A percentile compares a stretch with the other conserved stretches of the same genome.
Evolutionary conservation across 2,888 invertebrate species (phyloP).

Genomic region (Coleophora deauratella): DNA sequence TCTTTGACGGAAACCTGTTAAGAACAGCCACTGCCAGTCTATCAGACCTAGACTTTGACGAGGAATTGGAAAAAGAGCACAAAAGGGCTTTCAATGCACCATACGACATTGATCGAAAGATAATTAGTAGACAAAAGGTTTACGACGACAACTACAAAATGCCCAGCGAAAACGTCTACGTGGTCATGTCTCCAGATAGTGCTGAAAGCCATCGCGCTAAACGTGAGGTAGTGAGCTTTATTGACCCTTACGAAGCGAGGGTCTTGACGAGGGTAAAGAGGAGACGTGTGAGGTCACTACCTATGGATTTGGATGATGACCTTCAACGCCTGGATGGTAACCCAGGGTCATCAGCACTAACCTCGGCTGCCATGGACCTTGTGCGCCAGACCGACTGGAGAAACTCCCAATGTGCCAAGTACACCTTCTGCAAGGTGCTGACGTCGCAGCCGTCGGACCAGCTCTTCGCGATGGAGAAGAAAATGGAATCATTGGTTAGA

Average conservation of each 20-base stretch:
- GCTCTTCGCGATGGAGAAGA: conserved; percentile 84
- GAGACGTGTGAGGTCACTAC: conserved; percentile 43
- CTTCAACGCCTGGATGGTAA: conserved; percentile 48
- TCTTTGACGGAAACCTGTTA: conserved; percentile 78
- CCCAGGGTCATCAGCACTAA: conserved; percentile 38
- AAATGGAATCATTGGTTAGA: conserved; percentile 81
- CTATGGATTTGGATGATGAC: conserved; percentile 56
- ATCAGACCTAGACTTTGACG: conserved; percentile 49
- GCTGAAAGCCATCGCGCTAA: conserved; percentile 42
- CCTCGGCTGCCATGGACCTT: conserved; percentile 58
- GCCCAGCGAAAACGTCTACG: conserved; percentile 70
- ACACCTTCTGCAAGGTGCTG: conserved; percentile 84
- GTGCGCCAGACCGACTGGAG: conserved; percentile 78
- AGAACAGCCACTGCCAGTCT: conserved; percentile 55
- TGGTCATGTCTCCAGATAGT: conserved; percentile 64
- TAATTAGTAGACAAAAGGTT: conserved; percentile 52
- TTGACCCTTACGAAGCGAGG: conserved; percentile 31
- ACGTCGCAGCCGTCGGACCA: conserved; percentile 80
- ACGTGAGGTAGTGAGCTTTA: conserved; percentile 40
- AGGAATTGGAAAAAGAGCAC: conserved; percentile 69
- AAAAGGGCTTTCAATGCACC: conserved; percentile 64
- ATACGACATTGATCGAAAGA: conserved; percentile 59
- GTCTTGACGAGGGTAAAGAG: conserved; percentile 38
- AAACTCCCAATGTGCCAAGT: conserved; percentile 84
- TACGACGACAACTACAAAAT: conserved; percentile 69